Evolutionary conservation across 2,888 invertebrate genomes (phyloP).

Genomic region (Isotomurus palustris): DNA sequence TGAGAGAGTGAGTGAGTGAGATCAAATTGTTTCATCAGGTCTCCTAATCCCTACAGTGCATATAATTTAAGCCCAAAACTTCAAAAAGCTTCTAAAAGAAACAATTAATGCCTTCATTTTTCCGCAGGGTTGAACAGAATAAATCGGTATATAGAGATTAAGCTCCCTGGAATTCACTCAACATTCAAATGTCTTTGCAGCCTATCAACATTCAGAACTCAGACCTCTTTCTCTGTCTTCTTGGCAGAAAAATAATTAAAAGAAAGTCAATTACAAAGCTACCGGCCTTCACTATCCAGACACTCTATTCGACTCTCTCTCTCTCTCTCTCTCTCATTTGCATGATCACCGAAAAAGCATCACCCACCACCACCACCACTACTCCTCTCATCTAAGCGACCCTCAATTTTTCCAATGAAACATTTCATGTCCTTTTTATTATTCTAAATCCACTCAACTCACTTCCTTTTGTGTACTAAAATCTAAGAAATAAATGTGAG

Average conservation of each 20-base stretch:
- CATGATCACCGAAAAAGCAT: slow-evolving; percentile 46
- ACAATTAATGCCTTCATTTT: slow-evolving; percentile 48
- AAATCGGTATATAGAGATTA: slow-evolving; percentile 37
- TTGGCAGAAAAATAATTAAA: slow-evolving; percentile 46
- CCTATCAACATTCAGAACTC: slow-evolving; percentile 41
- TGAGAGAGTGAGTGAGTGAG: slow-evolving; percentile 31
- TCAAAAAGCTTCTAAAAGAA: slow-evolving; percentile 46
- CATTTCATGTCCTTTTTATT: slow-evolving; percentile 11
- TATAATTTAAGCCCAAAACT: slow-evolving; percentile 46
- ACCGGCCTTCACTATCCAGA: slow-evolving; percentile 39
- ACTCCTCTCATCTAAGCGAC: background rate
- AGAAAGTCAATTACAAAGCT: slow-evolving; percentile 47
- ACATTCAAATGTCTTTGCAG: slow-evolving; percentile 36
- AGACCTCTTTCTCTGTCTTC: slow-evolving; percentile 17
- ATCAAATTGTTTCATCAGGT: slow-evolving; percentile 47
- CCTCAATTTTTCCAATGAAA: background rate
- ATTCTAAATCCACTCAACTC: background rate
- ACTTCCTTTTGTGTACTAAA: background rate
- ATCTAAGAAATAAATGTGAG: too few species aligned
- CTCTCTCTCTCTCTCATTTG: slow-evolving; percentile 44
- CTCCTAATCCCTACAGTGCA: slow-evolving; percentile 47
- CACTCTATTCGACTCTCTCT: slow-evolving; percentile 41
- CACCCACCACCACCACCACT: slow-evolving; percentile 40
- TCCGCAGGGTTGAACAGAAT: slow-evolving; percentile 46
- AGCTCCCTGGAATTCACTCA: slow-evolving; percentile 12